Conservation (phyloP, 2,888 invertebrate genomes). For the Ectemnius lituratus region DNA sequence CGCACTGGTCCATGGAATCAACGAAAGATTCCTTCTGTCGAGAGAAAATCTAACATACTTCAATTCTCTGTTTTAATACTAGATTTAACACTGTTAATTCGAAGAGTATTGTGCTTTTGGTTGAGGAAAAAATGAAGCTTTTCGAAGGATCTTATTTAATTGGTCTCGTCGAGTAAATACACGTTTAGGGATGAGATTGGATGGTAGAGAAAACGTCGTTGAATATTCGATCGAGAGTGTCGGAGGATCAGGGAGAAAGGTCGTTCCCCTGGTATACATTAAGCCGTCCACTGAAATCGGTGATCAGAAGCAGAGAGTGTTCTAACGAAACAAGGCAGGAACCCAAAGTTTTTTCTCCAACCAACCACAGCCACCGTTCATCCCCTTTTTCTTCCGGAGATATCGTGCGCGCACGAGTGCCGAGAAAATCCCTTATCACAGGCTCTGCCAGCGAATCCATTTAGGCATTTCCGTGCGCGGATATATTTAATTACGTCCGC, state of each 20-base stretch:
- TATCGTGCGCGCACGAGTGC: slow-evolving; percentile 5
- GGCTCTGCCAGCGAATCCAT: slow-evolving; percentile 61
- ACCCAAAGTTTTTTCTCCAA: slow-evolving; percentile 31
- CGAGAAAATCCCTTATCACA: slow-evolving; percentile 54
- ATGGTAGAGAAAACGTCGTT: not conserved
- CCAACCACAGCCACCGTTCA: not conserved
- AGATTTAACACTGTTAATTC: too few species aligned
- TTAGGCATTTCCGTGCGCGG: slow-evolving; percentile 66
- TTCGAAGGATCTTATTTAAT: too few species aligned
- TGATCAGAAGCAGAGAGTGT: slow-evolving; percentile 18
- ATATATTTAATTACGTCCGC: slow-evolving; percentile 73
- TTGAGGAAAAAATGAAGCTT: too few species aligned
- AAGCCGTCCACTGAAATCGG: slow-evolving; percentile 5
- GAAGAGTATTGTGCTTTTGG: too few species aligned
- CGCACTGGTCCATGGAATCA: too few species aligned
- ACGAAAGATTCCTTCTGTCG: too few species aligned
- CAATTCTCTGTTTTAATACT: too few species aligned
- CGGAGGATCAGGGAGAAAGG: not conserved
- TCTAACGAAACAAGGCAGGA: slow-evolving; percentile 1
- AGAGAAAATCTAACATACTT: too few species aligned
- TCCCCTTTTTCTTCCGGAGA: slow-evolving; percentile 6
- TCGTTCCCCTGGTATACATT: slow-evolving; percentile 9
- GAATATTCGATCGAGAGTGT: slow-evolving; percentile 4
- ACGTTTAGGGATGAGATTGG: too few species aligned
- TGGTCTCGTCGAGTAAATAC: too few species aligned